Base-by-base conservation (phyloP, 2,888 invertebrate species). In the Ormyrus thymus region DNA sequence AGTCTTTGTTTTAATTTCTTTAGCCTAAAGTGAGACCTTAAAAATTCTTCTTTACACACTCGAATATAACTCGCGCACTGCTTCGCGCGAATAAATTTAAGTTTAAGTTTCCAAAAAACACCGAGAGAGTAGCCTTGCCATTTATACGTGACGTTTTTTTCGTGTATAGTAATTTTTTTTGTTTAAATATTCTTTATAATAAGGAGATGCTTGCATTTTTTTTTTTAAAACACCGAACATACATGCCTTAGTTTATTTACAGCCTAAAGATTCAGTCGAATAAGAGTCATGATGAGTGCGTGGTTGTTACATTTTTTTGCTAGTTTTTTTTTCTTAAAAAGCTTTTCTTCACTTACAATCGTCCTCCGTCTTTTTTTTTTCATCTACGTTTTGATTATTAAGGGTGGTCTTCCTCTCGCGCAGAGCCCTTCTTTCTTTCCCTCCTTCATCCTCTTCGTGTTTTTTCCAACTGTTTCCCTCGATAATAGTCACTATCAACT, bases 171-270 rank as follows among this genome's bases (percentile, higher is more conserved):
- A 80, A 82, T 82, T 85, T 84, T 79, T 62, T 66, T 62, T 66
- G 58, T 78, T 76, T 81, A 55, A 79, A 79, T 72, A 78, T 73
- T 82, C 72, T 82, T 82, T 84, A 85, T 88, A 87, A 86, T 87
- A 87, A 86, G 83, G 84, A 87, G 86, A 86, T 86, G 86, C 83
- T 85, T 84, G 83, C 83, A 76, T 86, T 86, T 87, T 87, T 86
- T 87, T 87, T 84, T 85, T 85, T 86, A 84, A 85, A 89, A 89
- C 89, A 90, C 88, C 90, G 85, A 89, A 90, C 89, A 90, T 88
- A 89, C 88, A 89, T 89, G 88, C 88, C 89, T 90, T 89, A 89
- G 83, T 85, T 88, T 89, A 89, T 89, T 83, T 90, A 89, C 89
- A 89, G 89, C 89, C 89, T 89, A 89, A 85, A 89, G 85, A 88